Evolutionary conservation across 2,888 invertebrate genomes (phyloP), one percentile per base, ranked within the genome.

Genomic region (Meiosimyza platycephala): DNA sequence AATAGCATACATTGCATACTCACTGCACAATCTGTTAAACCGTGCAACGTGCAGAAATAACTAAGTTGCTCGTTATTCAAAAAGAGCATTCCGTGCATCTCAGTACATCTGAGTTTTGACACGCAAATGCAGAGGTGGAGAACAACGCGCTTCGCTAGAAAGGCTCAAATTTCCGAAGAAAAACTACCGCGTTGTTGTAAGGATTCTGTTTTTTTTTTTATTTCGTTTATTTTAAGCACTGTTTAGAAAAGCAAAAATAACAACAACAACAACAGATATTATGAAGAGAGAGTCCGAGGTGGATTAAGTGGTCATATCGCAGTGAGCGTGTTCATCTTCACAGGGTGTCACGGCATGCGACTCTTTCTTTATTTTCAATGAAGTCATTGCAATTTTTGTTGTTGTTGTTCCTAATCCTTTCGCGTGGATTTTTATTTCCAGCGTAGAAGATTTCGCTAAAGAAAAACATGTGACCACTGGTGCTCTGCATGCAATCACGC

Each of bases 301-400:
- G 75, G 77, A 79, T 79, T 79, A 78, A 79, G 78, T 78, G 77
- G 74, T 78, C 77, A 78, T 77, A 78, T 78, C 76, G 74, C 76
- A 72, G 68, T 75, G 75, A 75, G 74, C 77, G 77, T 79, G 77
- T 77, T 78, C 74, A 77, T 71, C 71, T 71, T 72, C 71, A 57
- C 74, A 76, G 76, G 72, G 73, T 71, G 75, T 73, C 73, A 71
- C 72, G 74, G 76, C 76, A 75, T 76, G 75, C 64, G 65, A 57
- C 66, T 63, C 18, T 59, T 48, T 52, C 52, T 51, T 60, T 9
- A 40, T 40, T 40, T 40, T 40, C 40, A 40, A 40, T 40, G 9
- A 40, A 40, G 40, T 40, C 40, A 40, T 40, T 40, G 40, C 40
- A 40, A 40, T 40, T 40, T 48, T 48, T n/a, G 52, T 60, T 52